Evolutionary conservation across 2,888 invertebrate species (phyloP).

Genomic region (Caenorhabditis parvicauda): DNA sequence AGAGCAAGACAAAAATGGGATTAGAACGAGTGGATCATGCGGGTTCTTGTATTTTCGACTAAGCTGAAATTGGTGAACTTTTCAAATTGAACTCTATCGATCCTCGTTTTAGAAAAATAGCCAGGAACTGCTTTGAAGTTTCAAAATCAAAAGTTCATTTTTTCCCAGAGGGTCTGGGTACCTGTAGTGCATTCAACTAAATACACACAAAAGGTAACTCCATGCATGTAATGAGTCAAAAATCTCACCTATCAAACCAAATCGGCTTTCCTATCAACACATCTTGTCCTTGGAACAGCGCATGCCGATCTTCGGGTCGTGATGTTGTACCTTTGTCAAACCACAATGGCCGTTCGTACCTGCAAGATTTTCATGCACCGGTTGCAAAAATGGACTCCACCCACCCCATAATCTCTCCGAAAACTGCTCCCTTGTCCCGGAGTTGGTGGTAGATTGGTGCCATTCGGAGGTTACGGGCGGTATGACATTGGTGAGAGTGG

Average conservation of each 20-base stretch:
- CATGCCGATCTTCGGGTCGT: constrained; percentile 26
- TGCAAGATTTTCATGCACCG: constrained; percentile 1
- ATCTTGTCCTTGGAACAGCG: constrained; percentile 72
- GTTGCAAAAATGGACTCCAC: neutral
- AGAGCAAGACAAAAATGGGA: too few species aligned
- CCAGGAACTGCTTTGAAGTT: too few species aligned
- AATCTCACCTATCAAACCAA: constrained; percentile 70
- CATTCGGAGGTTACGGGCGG: constrained; percentile 77
- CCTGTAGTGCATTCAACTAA: too few species aligned
- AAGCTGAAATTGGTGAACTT: too few species aligned
- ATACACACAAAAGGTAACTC: too few species aligned
- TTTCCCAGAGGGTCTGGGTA: too few species aligned
- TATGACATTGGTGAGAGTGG: constrained; percentile 79
- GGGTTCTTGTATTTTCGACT: too few species aligned
- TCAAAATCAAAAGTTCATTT: too few species aligned
- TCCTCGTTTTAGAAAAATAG: too few species aligned
- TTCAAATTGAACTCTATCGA: too few species aligned
- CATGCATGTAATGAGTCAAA: too few species aligned
- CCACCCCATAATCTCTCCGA: constrained; percentile 89
- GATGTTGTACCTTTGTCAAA: constrained; percentile 71
- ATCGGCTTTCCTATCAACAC: constrained; percentile 85
- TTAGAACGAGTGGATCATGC: too few species aligned
- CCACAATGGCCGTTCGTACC: constrained; percentile 87
- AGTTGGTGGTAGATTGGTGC: constrained; percentile 91
- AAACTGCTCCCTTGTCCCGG: constrained; percentile 86